Base-by-base conservation (phyloP, 2,888 invertebrate genomes). In the Anoncus sp. region DNA sequence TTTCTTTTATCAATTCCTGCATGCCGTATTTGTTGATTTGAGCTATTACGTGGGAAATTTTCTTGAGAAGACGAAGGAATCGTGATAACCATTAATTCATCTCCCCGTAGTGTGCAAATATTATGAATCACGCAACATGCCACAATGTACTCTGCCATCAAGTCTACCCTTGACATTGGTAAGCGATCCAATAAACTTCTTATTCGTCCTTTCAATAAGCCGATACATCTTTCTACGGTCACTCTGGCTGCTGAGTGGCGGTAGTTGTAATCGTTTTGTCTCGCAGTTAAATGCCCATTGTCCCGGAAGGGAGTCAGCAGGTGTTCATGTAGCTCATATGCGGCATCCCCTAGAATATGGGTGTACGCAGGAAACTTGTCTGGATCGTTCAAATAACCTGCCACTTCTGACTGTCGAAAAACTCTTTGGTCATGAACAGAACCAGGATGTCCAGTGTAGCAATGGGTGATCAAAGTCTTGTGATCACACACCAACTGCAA, bases 351-450 rank as follows among this genome's bases (percentile, higher is more conserved):
- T 9, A 82, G 10, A 31, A 82, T 43, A 77, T 83, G 80, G 38
- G 67, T 67, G 45, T 82, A n/a, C n/a, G n/a, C 35, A 5, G 80
- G 79, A 49, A 82, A 82, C 35, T 38, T 59, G 40, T 53, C 47
- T 24, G 74, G 38, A 2, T 73, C 66, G 45, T 77, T 60, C 24
- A 79, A 74, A 59, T 63, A 81, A 63, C 75, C 66, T 43, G 70
- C 60, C 24, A 84, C 81, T 82, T 80, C 80, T 53, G 83, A 85
- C 40, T 57, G 45, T 16, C 77, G 75, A 77, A 85, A 83, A 20
- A 83, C 79, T 75, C 82, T 77, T 45, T 79, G 80, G 77, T 83
- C 84, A 77, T 83, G 82, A 14, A 82, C 77, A 18, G 59, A 59
- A 40, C 59, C 59, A 38, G 40, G 38, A 22, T 59, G 59, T 5